Conservation (phyloP, 2,113 vertebrate genomes). For the Dissostichus mawsoni region DNA sequence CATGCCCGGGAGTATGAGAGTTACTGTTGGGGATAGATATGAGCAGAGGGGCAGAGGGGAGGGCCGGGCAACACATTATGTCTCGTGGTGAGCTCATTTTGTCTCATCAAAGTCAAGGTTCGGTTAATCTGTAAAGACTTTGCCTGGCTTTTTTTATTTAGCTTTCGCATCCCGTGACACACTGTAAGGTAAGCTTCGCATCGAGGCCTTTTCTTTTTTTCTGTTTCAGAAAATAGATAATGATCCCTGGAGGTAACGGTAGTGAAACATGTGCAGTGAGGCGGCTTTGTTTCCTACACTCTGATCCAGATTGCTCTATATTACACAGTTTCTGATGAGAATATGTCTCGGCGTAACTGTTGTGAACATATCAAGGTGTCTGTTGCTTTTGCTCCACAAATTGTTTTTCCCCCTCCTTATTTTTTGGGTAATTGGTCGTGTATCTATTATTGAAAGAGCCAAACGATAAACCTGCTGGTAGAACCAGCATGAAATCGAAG, state of each 20-base stretch:
- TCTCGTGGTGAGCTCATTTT: slow-evolving; percentile 59
- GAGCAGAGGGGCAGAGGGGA: slow-evolving; percentile 19
- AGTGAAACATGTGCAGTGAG: neutral
- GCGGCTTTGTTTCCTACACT: neutral
- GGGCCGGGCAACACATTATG: slow-evolving; percentile 30
- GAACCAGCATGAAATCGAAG: slow-evolving; percentile 25
- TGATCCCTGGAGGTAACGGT: neutral
- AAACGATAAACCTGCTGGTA: slow-evolving; percentile 45
- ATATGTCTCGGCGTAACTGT: neutral
- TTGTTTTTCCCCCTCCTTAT: neutral
- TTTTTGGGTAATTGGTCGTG: slow-evolving; percentile 39
- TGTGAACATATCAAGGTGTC: slow-evolving; percentile 31
- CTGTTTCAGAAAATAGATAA: slow-evolving; percentile 25
- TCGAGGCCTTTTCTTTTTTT: neutral
- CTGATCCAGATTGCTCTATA: neutral
- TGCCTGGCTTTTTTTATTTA: slow-evolving; percentile 11
- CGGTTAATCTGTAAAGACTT: slow-evolving; percentile 40
- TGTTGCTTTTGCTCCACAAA: neutral
- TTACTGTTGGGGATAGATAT: slow-evolving; percentile 56
- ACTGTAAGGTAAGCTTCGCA: slow-evolving; percentile 15
- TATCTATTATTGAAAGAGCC: slow-evolving; percentile 46
- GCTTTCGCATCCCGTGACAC: slow-evolving; percentile 35
- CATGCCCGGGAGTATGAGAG: slow-evolving; percentile 58
- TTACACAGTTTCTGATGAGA: slow-evolving; percentile 8
- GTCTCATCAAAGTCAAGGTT: slow-evolving; percentile 67